A percentile compares a stretch with the other conserved stretches of the same genome.
These are phyloP conservation scores for Sternarchorhynchus goeldii DNA, from an alignment of 2,797 vertebrate species.

Conservation along the genomic window DNA sequence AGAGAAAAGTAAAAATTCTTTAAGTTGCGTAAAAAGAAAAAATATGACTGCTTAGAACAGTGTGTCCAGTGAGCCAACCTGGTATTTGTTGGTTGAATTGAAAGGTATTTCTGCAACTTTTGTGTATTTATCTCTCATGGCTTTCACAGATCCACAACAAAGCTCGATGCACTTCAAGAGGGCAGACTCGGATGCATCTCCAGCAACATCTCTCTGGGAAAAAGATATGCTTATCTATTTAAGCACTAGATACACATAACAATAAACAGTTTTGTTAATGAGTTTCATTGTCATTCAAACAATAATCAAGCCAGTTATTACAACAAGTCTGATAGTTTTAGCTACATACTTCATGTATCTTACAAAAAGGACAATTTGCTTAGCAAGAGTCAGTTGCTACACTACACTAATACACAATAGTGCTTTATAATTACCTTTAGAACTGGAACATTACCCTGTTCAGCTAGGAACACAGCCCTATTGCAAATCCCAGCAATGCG, in stretches of 20 bases:
- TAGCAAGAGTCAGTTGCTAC: too few species aligned
- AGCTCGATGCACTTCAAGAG: constrained; percentile 86
- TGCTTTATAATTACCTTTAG: constrained; percentile 75
- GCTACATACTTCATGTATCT: background rate
- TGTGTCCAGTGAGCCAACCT: constrained; percentile 65
- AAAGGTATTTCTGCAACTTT: constrained; percentile 86
- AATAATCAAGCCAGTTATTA: background rate
- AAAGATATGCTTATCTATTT: background rate
- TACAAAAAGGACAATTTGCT: too few species aligned
- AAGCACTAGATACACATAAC: background rate
- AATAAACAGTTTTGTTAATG: background rate
- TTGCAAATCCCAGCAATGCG: constrained; percentile 85
- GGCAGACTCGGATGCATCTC: constrained; percentile 85
- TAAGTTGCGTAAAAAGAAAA: background rate
- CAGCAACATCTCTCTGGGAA: constrained; percentile 80
- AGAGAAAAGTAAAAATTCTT: background rate
- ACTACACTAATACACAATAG: too few species aligned
- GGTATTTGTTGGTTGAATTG: constrained; percentile 90
- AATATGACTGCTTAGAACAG: too few species aligned
- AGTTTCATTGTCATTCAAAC: background rate
- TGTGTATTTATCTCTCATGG: constrained; percentile 77
- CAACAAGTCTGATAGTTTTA: background rate
- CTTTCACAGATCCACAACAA: constrained; percentile 84
- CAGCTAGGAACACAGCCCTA: constrained; percentile 85
- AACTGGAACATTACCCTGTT: constrained; percentile 81